Base-by-base conservation (phyloP, 1,140 invertebrate genomes). In the Brachionus sp. region DNA sequence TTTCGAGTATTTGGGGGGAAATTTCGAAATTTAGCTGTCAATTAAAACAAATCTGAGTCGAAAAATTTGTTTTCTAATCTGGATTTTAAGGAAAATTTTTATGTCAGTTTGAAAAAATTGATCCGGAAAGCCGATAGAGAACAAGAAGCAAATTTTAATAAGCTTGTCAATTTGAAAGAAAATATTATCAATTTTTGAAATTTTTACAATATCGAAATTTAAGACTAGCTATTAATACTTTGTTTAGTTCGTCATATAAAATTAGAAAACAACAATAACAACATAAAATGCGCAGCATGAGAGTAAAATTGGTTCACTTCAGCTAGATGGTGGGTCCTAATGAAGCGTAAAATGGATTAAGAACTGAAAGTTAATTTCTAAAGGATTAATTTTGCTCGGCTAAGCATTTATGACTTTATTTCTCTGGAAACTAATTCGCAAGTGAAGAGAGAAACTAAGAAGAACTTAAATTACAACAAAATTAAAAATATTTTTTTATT, bases 361-460 rank as follows among this genome's bases (percentile, higher is more conserved):
- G 66, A 39, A 70, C 37, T 70, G 35, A 37, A 70, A 70, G 37
- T 70, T 39, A 44, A 70, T 70, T 70, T 70, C 37, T 39, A 70
- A 70, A 37, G 66, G 66, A 70, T 70, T 70, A 70, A 39, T 70
- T 42, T 39, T 37, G 37, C 33, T 37, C 37, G 33, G 66, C 19
- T 70, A 39, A 70, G 33, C 16, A 70, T 70, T 66, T 33, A 70
- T 70, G 66, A 70, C 66, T 70, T 70, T 39, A 70, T 70, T 70
- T 70, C 66, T 70, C 66, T 70, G 37, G 66, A 70, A 70, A 70
- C 66, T 39, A 70, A 70, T 70, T 70, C 66, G 37, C 66, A 39
- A 70, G 66, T 70, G 66, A 39, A 39, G 33, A 66, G 64, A 66
- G 64, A 37, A 66, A 66, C 64, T 66, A 66, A 66, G 53, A 57